Base-by-base conservation (phyloP, 2,888 invertebrate species). In the Xestia ashworthii region DNA sequence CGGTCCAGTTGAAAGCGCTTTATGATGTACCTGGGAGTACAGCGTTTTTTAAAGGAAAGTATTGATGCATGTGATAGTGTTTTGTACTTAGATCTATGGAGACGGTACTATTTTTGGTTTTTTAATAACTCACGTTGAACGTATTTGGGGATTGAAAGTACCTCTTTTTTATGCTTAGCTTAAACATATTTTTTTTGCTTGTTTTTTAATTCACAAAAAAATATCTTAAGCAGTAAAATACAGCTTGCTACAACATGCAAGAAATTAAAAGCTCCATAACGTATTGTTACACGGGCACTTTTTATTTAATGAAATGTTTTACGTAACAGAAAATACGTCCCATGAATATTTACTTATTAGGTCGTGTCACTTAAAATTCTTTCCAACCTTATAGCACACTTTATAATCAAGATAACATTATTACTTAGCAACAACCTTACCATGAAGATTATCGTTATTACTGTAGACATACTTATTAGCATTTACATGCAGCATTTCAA, bases 1-100 rank as follows among this genome's bases (percentile, higher is more conserved):
- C 38, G 22, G 65, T n/a, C n/a, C 48, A 66, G 70, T 71, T 75
- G 58, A 85, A 78, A 82, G 69, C 69, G 48, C 67, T 82, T 74
- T 71, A 70, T 77, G 41, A 58, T 38, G 53, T 70, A 66, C 48
- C 12, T 38, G 16, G 5, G 9, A 8, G 41, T 25, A 70, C 69
- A 46, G 48, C 3, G 22, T 44, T 64, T 78, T 66, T 41, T n/a
- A 22, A 55, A 14, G 41, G n/a, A 25, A 48, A 5, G 41, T 38
- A 19, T 65, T 32, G 19, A 44, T 70, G 9, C 5, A 3, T 1
- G 14, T 8, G 6, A 0, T 16, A 14, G 11, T 22, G 8, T 64
- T 67, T 19, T 48, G 22, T 11, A 16, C 22, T 64, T 4, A 53
- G 6, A 50, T 48, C 48, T 38, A 4, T 16, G 25, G 14, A 9